phyloP scores from a whole-genome alignment of 2,888 invertebrate genomes.

The Icerya purchasi region DNA sequence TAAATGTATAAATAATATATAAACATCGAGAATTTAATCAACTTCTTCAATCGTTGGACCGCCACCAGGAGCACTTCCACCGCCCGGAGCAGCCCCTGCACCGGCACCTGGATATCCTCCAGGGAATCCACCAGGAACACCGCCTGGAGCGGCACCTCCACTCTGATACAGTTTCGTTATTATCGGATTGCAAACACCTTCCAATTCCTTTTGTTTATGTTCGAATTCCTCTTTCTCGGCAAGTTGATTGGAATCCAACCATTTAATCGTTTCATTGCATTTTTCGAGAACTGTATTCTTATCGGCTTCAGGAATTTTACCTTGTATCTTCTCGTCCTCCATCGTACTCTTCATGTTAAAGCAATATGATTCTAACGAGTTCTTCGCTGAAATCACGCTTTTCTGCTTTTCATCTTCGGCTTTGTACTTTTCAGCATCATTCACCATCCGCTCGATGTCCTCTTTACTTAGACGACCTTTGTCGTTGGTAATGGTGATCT shows the following conservation, averaged over 20 bases:
- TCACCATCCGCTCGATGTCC: constrained; percentile 82
- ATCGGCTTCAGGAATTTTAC: constrained; percentile 54
- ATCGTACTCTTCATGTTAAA: constrained; percentile 90
- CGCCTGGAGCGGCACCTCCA: constrained; percentile 42
- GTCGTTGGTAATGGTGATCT: constrained; percentile 80
- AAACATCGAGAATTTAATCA: too few species aligned
- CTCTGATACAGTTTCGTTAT: constrained; percentile 84
- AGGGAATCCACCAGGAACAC: constrained; percentile 26
- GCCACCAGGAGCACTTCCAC: constrained; percentile 31
- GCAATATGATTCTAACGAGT: constrained; percentile 66
- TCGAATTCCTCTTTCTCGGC: constrained; percentile 90
- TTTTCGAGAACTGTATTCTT: constrained; percentile 61
- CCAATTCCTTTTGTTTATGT: constrained; percentile 84
- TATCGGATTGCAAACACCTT: constrained; percentile 78
- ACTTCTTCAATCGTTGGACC: constrained; percentile 87
- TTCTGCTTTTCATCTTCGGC: constrained; percentile 65
- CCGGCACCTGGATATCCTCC: constrained; percentile 29
- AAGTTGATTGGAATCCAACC: constrained; percentile 61
- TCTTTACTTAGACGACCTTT: constrained; percentile 82
- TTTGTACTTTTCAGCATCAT: constrained; percentile 81
- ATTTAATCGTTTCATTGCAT: constrained; percentile 71
- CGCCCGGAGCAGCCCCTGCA: constrained; percentile 34
- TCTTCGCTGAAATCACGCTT: constrained; percentile 62
- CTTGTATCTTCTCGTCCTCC: constrained; percentile 84
- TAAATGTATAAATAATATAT: too few species aligned